Evolutionary conservation across 2,797 vertebrate genomes (phyloP), one percentile per base, ranked within the genome.

Genomic region (Oreortyx pictus): DNA sequence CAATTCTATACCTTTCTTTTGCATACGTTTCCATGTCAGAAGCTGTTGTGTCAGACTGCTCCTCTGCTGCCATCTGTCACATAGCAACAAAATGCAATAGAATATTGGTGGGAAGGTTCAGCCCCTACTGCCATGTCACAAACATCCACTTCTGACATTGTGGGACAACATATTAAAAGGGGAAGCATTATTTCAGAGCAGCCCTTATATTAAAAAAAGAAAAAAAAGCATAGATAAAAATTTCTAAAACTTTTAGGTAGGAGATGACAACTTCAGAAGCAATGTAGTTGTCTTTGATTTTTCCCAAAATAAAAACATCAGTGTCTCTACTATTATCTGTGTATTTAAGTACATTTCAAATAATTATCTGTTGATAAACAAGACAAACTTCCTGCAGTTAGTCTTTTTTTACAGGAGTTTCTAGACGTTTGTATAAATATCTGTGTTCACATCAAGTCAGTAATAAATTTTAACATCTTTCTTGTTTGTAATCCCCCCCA

Each of bases 351-450:
- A 0, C 0, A 60, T 74, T 93, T 76, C 13, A 68, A 74, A 10
- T 59, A 72, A 91, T 61, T 59, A 50, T 7, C 33, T 71, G n/a
- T 29, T 11, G 20, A 65, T 3, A 64, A 81, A 72, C 3, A 33
- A 75, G 49, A 47, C 1, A 11, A 86, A 56, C 6, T 62, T 27
- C 14, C 9, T 65, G 14, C 10, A 68, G 18, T 23, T 67, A 62
- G 22, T 0, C 0, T 43, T 78, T 78, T 2, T 0, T 7, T 44
- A 4, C 2, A 70, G 13, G 11, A 56, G 7, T 60, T 90, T 78
- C 47, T 73, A 78, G 8, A 19, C 24, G 11, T 62, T 70, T 54
- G 2, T 35, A 29, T 41, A 81, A 86, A 59, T 66, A 76, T 15
- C 22, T 74, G 14, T 39, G 27, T 9, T 35, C 29, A 73, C 44